These are phyloP conservation scores for Drosophila engyochracea DNA, from an alignment of 2,888 invertebrate genomes.

Conservation along the genomic window DNA sequence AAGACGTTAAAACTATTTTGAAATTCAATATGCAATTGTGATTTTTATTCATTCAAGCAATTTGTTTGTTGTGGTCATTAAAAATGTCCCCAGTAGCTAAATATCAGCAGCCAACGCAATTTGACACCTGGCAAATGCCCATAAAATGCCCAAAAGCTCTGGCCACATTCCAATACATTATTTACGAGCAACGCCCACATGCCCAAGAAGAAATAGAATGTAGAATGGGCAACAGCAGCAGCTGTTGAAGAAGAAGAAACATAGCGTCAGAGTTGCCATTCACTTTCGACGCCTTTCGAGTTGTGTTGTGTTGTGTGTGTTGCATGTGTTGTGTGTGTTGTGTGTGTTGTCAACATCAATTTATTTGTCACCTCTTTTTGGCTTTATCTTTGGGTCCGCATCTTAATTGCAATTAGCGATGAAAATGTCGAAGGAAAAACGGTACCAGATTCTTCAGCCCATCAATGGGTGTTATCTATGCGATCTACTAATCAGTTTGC, in stretches of 20 bases:
- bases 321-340: conserved; percentile 18
- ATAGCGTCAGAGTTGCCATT: conserved; percentile 24
- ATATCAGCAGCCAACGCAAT: conserved; percentile 14
- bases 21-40: background rate
- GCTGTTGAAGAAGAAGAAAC: background rate
- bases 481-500: conserved; percentile 57
- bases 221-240: background rate
- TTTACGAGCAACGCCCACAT: conserved; percentile 52
- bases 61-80: background rate
- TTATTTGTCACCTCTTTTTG: conserved; percentile 63
- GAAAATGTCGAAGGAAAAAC: conserved; percentile 59
- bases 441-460: conserved; percentile 30
- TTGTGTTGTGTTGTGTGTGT: conserved; percentile 3
- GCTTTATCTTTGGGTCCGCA: conserved; percentile 51
- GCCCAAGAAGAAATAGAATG: background rate
- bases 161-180: conserved; percentile 34
- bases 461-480: conserved; percentile 33
- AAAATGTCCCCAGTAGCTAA: conserved; percentile 25
- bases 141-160: conserved; percentile 22
- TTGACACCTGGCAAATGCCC: conserved; percentile 14
- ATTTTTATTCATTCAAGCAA: background rate
- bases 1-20: background rate
- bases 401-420: conserved; percentile 78
- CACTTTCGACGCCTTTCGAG: conserved; percentile 50
- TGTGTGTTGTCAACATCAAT: conserved; percentile 50